Conservation (phyloP, 2,888 invertebrate genomes). For the Scelioninae gen. 2 region DNA sequence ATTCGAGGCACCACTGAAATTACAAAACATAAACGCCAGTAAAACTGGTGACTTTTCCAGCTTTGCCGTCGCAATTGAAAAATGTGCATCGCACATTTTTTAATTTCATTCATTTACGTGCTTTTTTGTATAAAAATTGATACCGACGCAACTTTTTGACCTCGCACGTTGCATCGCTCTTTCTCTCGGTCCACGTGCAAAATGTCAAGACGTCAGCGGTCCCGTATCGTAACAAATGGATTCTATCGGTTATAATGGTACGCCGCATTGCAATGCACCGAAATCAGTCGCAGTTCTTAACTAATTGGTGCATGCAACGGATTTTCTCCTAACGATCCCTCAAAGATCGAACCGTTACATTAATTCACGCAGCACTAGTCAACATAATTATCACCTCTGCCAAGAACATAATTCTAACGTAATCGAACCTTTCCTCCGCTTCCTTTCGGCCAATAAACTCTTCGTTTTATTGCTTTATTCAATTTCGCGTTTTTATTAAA, state of each 20-base stretch:
- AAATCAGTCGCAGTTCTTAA: constrained; percentile 39
- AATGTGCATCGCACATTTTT: no score
- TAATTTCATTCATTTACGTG: no score
- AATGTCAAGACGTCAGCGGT: constrained; percentile 33
- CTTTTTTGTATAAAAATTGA: background rate
- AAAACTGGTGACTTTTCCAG: no score
- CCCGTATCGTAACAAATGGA: constrained; percentile 44
- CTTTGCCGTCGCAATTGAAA: no score
- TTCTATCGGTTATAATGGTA: constrained; percentile 40
- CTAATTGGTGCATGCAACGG: constrained; percentile 47
- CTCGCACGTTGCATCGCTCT: constrained; percentile 28
- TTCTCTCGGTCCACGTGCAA: constrained; percentile 21
- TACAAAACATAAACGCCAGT: no score
- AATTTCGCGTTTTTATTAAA: constrained; percentile 34
- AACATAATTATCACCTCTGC: constrained; percentile 32
- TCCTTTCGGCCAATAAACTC: constrained; percentile 32
- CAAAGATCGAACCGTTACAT: constrained; percentile 27
- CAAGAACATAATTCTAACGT: constrained; percentile 17
- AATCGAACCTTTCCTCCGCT: constrained; percentile 25
- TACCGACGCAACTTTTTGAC: constrained; percentile 24
- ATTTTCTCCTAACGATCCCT: constrained; percentile 30
- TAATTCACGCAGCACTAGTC: constrained; percentile 20
- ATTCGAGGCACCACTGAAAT: no score
- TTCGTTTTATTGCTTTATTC: constrained; percentile 27
- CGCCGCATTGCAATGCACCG: constrained; percentile 35